Evolutionary conservation across 2,888 invertebrate genomes (phyloP).

Genomic region (Phengaris arion): DNA sequence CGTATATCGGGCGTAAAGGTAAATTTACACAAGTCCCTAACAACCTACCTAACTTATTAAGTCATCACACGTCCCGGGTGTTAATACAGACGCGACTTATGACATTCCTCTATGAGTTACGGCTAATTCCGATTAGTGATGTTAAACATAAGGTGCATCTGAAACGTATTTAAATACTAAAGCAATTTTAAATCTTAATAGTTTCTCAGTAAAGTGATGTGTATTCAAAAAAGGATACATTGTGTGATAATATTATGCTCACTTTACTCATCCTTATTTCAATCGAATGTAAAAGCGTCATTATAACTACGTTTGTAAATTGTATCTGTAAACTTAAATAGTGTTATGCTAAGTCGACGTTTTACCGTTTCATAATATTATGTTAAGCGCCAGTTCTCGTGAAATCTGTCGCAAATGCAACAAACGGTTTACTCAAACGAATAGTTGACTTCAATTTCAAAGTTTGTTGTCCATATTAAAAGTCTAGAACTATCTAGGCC

Average conservation of each 20-base stretch:
- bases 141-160: constrained; percentile 23
- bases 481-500: constrained; percentile 2
- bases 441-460: constrained; percentile 54
- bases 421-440: constrained; percentile 56
- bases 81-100: constrained; percentile 54
- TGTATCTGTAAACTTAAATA: constrained; percentile 55
- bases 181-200: background rate
- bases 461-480: constrained; percentile 24
- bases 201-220: no score
- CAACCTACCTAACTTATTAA: constrained; percentile 76
- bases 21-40: constrained; percentile 74
- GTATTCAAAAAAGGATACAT: no score
- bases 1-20: constrained; percentile 72
- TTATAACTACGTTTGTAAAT: constrained; percentile 34
- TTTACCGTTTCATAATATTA: constrained; percentile 66
- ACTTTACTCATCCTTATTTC: no score
- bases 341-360: constrained; percentile 66
- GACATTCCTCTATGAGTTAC: constrained; percentile 50
- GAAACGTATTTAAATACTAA: constrained; percentile 19
- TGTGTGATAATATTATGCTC: no score
- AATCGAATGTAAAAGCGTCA: no score
- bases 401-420: constrained; percentile 66
- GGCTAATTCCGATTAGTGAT: constrained; percentile 34
- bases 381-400: constrained; percentile 61
- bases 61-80: constrained; percentile 60